A percentile compares a stretch with the other conserved stretches of the same genome.
These are phyloP conservation scores for Verasper variegatus DNA, from an alignment of 2,113 vertebrate species.

Conservation along the genomic window DNA sequence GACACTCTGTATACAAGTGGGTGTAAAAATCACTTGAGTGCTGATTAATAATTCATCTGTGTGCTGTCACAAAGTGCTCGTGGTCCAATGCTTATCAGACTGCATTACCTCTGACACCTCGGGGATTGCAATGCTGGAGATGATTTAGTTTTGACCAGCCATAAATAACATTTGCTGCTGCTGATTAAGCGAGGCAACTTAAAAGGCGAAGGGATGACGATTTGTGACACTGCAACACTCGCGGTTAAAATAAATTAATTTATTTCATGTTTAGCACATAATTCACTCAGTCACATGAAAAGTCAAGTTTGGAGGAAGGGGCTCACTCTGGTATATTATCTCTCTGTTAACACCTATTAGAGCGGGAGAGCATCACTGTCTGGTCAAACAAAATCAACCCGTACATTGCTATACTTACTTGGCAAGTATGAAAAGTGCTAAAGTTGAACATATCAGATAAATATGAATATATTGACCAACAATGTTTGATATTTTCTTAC, in stretches of 20 bases:
- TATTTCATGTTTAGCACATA: not conserved
- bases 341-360: too few species aligned
- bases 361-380: too few species aligned
- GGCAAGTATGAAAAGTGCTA: not conserved
- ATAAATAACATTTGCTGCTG: conserved; percentile 25
- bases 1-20: conserved; percentile 7
- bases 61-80: conserved; percentile 39
- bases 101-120: conserved; percentile 31
- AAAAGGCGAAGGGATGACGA: not conserved
- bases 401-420: too few species aligned
- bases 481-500: too few species aligned
- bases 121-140: conserved; percentile 8
- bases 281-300: not conserved
- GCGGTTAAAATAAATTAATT: conserved; percentile 6
- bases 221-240: conserved; percentile 2
- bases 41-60: conserved; percentile 57
- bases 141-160: conserved; percentile 30
- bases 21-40: conserved; percentile 43
- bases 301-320: not conserved
- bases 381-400: not conserved
- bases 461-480: too few species aligned
- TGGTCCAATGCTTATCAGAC: conserved; percentile 35
- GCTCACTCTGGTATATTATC: not conserved
- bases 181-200: conserved; percentile 19
- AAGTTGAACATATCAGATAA: not conserved